Base-by-base conservation (phyloP, 2,888 invertebrate species). In the Tachina fera region DNA sequence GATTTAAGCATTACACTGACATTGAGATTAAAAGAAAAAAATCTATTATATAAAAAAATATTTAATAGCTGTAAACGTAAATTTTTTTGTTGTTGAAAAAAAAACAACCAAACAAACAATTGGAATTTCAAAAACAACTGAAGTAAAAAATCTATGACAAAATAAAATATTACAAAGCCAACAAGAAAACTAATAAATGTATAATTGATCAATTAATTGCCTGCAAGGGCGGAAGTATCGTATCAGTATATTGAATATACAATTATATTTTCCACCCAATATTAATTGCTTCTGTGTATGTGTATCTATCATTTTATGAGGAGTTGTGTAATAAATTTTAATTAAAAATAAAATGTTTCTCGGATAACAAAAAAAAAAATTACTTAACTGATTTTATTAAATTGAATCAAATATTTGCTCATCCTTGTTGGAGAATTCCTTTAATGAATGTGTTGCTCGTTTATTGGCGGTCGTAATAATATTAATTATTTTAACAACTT, bases 291-390 rank as follows among this genome's bases (percentile, higher is more conserved):
- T 49, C 22, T 47, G 31, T 51, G 67, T 60, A 10, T 31, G 31
- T 31, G 31, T 31, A 6, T 6, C 6, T 31, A 6, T 5, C 0
- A 31, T 76, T 16, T 31, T 13, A 31, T 11, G 5, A 31, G 56
- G 47, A 56, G 39, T 6, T 67, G 58, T 56, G 58, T 43, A 75
- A 75, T 71, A 75, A 84, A 79, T 79, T 84, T 75, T 43, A 79
- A 75, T 84, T 74, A 56, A 79, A 79, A 75, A 79, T 74, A 56
- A 79, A 84, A 84, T 58, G 49, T 83, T 67, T 72, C 68, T 22
- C 58, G 22, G 56, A 19, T 41, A 68, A 19, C 4, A 39, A 65
- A 47, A 19, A 9, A 39, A 65, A 47, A 19, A 9, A 53, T n/a
- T 60, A 31, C 22, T 14, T 47, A 60, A 60, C 22, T 47, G 39